phyloP scores from a whole-genome alignment of 2,888 invertebrate species.

The Aproaerema taeniolella region DNA sequence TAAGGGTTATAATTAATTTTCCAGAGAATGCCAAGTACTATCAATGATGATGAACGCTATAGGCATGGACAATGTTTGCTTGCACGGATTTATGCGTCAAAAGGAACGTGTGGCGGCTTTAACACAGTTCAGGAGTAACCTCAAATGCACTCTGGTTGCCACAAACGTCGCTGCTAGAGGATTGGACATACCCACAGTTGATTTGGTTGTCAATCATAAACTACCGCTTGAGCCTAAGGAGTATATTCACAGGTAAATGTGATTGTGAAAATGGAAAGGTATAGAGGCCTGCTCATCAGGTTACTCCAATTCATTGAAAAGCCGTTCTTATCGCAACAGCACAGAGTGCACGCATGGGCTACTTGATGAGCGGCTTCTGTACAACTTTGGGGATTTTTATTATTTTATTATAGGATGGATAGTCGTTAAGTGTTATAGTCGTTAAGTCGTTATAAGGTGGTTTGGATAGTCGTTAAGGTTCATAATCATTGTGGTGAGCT shows the following conservation, averaged over 20 bases:
- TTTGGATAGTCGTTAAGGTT: too few species aligned
- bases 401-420: too few species aligned
- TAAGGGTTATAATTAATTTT: too few species aligned
- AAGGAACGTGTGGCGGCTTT: constrained; percentile 89
- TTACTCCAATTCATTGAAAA: too few species aligned
- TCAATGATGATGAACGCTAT: constrained; percentile 93
- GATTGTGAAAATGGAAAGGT: background rate
- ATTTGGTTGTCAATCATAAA: constrained; percentile 96
- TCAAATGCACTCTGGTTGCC: constrained; percentile 92
- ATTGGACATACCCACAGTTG: constrained; percentile 96
- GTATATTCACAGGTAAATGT: constrained; percentile 87
- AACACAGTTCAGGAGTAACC: constrained; percentile 92
- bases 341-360: too few species aligned
- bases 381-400: too few species aligned
- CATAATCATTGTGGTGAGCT: too few species aligned
- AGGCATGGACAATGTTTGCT: constrained; percentile 91
- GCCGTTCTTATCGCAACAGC: too few species aligned
- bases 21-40: constrained; percentile 91
- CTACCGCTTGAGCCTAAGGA: constrained; percentile 94
- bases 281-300: too few species aligned
- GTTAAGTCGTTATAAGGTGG: too few species aligned
- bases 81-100: constrained; percentile 97
- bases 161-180: constrained; percentile 98
- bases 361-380: too few species aligned
- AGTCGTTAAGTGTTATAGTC: too few species aligned